Base-by-base conservation (phyloP, 2,113 vertebrate species). In the Nansenia antarctica region DNA sequence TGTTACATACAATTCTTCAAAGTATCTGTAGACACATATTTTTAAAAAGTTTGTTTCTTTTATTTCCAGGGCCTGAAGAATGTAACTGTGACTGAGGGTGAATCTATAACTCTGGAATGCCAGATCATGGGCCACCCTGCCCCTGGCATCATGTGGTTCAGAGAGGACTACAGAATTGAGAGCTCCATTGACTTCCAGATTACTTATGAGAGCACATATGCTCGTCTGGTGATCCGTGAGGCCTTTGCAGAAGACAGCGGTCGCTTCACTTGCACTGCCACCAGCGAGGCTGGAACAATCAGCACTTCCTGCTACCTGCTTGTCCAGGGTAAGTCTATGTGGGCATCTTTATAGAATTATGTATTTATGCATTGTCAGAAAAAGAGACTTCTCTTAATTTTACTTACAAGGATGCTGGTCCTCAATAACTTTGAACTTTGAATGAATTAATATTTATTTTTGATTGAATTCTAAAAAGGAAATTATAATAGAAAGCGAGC, bases 231-330 rank as follows among this genome's bases (percentile, higher is more conserved):
- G 72, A 99, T 99, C 75, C 96, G 98, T 0, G 98, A 99, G 88
- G 98, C 95, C 2, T 99, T 99, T 67, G 96, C 96, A 0, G 98
- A 99, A 84, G 98, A 99, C 86, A 99, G 98, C 3, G 98, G 98
- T 12, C 92, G 93, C 83, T 99, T 99, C 84, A 98, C 96, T 20
- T 99, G 98, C 82, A 98, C 95, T 1, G 96, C 96, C 22, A 95
- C 95, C 9, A 99, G 92, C 0, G 93, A 94, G 78, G 96, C 95
- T n/a, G 98, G 96, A 49, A 97, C 95, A 0, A 87, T 96, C 82
- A 98, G 93, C 92, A 98, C 95, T 9, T 99, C 97, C 73, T 97
- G 95, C 87, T 95, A 95, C 78, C 93, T 99, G 53, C 81, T 95
- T 0, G 97, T 99, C 62, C 94, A 96, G 84, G 95, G 98, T 92